These are phyloP conservation scores for Galerucella pusilla DNA, from an alignment of 2,888 invertebrate species.

Conservation along the genomic window DNA sequence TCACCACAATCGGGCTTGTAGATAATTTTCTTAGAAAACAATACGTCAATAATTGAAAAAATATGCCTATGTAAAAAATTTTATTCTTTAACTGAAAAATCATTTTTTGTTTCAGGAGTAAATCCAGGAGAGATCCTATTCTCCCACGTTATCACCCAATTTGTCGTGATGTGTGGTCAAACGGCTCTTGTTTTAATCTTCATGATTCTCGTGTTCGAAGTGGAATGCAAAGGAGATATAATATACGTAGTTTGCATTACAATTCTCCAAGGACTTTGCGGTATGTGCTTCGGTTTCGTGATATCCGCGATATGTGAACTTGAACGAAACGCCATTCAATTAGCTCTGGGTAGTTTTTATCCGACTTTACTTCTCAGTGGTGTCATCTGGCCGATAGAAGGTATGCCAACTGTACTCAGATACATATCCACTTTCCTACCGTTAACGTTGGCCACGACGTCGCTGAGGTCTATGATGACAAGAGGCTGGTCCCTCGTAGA, in stretches of 20 bases:
- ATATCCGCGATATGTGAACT: constrained; percentile 93
- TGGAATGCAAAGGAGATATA: constrained; percentile 90
- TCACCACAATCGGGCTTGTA: too few species aligned
- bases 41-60: too few species aligned
- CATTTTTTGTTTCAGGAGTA: constrained; percentile 72
- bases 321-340: constrained; percentile 92
- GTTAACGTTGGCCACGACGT: constrained; percentile 91
- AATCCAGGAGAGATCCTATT: constrained; percentile 91
- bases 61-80: neutral
- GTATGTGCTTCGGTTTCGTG: constrained; percentile 97
- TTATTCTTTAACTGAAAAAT: constrained; percentile 7
- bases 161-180: constrained; percentile 95
- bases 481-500: constrained; percentile 88
- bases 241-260: constrained; percentile 87
- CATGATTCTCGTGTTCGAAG: constrained; percentile 90
- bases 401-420: constrained; percentile 85
- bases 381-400: constrained; percentile 95
- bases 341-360: constrained; percentile 94
- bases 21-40: too few species aligned
- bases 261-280: constrained; percentile 90
- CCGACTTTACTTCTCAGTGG: constrained; percentile 90
- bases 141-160: constrained; percentile 94
- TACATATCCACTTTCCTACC: constrained; percentile 88
- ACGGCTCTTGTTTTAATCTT: constrained; percentile 90
- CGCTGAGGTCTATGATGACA: constrained; percentile 86